Conservation (phyloP, 2,888 invertebrate genomes). For the Archips crataeganus region DNA sequence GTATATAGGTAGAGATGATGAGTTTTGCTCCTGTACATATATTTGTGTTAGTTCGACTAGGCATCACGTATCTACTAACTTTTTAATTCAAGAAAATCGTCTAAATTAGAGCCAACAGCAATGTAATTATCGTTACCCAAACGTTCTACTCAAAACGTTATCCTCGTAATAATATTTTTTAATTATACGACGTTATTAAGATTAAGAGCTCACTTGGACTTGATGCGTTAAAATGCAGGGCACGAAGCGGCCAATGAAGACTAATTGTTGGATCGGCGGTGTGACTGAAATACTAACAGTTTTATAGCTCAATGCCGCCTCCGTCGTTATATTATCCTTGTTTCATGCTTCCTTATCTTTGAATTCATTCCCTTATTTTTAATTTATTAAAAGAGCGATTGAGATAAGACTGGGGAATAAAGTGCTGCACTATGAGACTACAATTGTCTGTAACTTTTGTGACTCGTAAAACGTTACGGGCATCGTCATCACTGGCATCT, state of each 20-base stretch:
- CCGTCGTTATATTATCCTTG: not conserved
- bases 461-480: too few species aligned
- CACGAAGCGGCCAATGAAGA: conserved; percentile 64
- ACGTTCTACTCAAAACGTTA: conserved; percentile 14
- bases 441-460: too few species aligned
- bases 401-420: not conserved
- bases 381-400: not conserved
- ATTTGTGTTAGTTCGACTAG: too few species aligned
- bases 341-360: not conserved
- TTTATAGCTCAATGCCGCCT: conserved; percentile 4
- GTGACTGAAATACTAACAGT: conserved; percentile 18
- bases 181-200: conserved; percentile 25
- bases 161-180: conserved; percentile 22
- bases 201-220: conserved; percentile 9
- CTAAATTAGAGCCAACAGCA: not conserved
- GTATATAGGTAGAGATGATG: too few species aligned
- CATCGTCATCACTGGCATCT: too few species aligned
- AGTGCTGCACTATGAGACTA: too few species aligned
- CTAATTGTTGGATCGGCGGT: conserved; percentile 63
- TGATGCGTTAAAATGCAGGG: conserved; percentile 41
- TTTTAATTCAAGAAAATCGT: too few species aligned
- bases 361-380: not conserved
- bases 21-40: too few species aligned
- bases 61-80: too few species aligned
- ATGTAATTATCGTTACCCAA: not conserved